Base-by-base conservation (phyloP, 2,113 vertebrate species). In the Myocastor coypus region DNA sequence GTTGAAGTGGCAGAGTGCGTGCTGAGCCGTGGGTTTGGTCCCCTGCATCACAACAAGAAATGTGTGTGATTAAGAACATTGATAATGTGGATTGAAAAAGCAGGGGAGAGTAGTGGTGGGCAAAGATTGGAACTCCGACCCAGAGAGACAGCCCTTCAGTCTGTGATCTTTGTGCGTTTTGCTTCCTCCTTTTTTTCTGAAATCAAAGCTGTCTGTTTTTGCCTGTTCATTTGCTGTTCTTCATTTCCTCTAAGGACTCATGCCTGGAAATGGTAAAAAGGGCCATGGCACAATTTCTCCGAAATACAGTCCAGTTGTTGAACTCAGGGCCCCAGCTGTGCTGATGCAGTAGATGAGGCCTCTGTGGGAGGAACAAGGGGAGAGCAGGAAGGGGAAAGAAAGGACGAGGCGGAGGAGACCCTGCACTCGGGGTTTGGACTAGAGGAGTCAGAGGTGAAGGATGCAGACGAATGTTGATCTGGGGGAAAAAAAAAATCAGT, bases 381-480 rank as follows among this genome's bases (percentile, higher is more conserved):
- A 13, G 22, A 52, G 68, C 32, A 8, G 17, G 20, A 5, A 11
- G 26, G 16, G 28, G 24, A 32, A 22, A n/a, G 42, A n/a, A n/a
- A 46, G 30, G 14, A 8, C 10, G 7, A 14, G 77, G n/a, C 46
- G 52, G 10, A 14, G 77, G n/a, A 55, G 59, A 19, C 9, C 19
- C 20, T 6, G n/a, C 2, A 4, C 30, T 14, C 87, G 69, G 57
- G 83, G 46, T 91, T 59, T 89, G 71, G 71, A 75, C 26, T 73
- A 91, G 42, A 84, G 32, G 42, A 52, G 11, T 40, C 37, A 28
- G 85, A 81, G 75, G 77, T 20, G 9, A 71, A n/a, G 75, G 50
- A 11, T 92, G 88, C 68, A 84, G 87, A 50, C 57, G 52, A 34
- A 80, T 50, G 91, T 77, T 87, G 94, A 73, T 69, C 69, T 92